Percentiles rank a stretch among this genome's conserved stretches.
These are phyloP conservation scores for Asteroscopus sphinx DNA, from an alignment of 2,888 invertebrate species.

Conservation along the genomic window DNA sequence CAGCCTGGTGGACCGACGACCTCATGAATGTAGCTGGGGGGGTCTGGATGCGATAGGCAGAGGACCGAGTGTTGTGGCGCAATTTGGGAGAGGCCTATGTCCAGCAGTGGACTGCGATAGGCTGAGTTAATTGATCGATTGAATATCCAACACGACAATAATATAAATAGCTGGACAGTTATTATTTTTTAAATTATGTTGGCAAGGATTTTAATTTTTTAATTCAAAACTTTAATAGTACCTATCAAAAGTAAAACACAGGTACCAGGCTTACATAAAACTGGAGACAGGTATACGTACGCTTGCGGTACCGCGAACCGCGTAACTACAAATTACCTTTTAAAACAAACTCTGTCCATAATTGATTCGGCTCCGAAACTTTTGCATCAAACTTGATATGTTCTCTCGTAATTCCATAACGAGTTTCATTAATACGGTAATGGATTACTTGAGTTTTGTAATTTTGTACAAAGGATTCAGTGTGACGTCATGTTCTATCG, in stretches of 20 bases:
- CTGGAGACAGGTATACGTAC: neutral
- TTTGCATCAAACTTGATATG: conserved; percentile 43
- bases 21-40: too few relatives aligned
- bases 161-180: too few relatives aligned
- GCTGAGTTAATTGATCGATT: too few relatives aligned
- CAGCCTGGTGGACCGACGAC: too few relatives aligned
- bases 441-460: conserved; percentile 51
- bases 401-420: conserved; percentile 55
- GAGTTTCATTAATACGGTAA: conserved; percentile 56
- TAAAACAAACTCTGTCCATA: conserved; percentile 27
- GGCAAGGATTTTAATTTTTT: neutral
- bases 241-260: neutral
- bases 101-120: too few relatives aligned
- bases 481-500: conserved; percentile 56
- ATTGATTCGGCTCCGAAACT: conserved; percentile 37
- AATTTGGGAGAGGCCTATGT: too few relatives aligned
- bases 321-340: conserved; percentile 28
- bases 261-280: neutral
- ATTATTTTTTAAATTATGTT: too few relatives aligned
- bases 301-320: neutral
- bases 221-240: neutral
- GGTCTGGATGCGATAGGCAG: too few relatives aligned
- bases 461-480: conserved; percentile 54
- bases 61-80: too few relatives aligned
- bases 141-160: too few relatives aligned